Percentiles rank a stretch among this genome's conserved stretches.
Conservation (phyloP, 2,797 vertebrate genomes). For the Chrysocyon brachyurus region DNA sequence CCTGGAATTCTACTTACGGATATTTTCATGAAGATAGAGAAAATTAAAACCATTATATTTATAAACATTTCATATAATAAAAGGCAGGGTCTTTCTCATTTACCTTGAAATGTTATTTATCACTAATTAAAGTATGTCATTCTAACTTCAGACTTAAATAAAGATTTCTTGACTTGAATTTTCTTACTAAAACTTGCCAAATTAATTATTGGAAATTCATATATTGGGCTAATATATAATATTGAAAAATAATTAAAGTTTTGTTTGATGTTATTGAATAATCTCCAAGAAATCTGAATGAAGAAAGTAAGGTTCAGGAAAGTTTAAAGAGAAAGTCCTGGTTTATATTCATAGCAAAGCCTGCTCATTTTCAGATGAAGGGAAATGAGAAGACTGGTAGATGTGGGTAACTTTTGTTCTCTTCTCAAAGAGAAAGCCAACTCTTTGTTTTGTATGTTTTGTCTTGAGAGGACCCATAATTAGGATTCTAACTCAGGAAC, state of each 20-base stretch:
- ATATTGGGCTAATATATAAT: background rate
- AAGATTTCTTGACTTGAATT: constrained; percentile 47
- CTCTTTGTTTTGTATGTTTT: background rate
- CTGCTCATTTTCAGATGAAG: background rate
- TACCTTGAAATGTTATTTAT: background rate
- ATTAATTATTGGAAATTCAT: background rate
- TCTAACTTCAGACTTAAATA: constrained; percentile 11
- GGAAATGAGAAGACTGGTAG: background rate
- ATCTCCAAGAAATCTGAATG: background rate
- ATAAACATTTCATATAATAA: background rate
- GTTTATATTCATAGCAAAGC: background rate
- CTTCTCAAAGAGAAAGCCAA: background rate
- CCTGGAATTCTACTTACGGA: background rate
- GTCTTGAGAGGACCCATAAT: background rate
- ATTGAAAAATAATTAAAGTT: background rate
- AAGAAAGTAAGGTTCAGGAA: background rate
- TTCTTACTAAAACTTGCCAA: background rate
- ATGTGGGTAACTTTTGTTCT: background rate
- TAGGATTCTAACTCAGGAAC: background rate
- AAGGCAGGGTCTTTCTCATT: background rate
- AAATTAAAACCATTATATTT: background rate
- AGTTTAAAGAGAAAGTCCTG: background rate
- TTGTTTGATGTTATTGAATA: background rate
- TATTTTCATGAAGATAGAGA: background rate
- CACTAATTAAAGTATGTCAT: background rate